Evolutionary conservation across 2,113 vertebrate species (phyloP), one percentile per base, ranked within the genome.

Genomic region (Hoplias malabaricus): DNA sequence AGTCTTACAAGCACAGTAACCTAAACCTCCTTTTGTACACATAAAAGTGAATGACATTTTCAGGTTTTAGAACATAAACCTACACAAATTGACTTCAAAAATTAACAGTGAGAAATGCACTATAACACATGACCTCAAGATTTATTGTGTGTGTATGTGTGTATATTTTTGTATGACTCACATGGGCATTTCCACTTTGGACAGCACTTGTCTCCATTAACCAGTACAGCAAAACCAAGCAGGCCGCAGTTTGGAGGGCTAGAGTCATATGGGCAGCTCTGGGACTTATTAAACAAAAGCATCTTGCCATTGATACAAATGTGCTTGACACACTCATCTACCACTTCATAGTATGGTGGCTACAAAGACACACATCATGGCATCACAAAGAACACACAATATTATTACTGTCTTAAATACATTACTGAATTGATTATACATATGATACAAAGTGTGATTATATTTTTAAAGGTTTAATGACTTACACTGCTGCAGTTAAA

Each of bases 141-240:
- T n/a, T 34, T 66, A 16, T n/a, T 73, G 40, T 59, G n/a, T 48
- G 14, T 34, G 19, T 62, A 62, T 43, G 46, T 73, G 33, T 56
- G 43, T 69, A 5, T 46, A 27, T 69, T 31, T 19, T 19, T 62
- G 57, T 73, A 33, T 42, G 21, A 92, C 96, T 97, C 89, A 98
- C 98, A 99, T 89, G 98, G 94, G 83, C 98, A 99, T 80, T 95
- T 94, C 98, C 97, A 99, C 86, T 93, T 83, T 0, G 97, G 96
- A 71, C 98, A 98, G 90, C 98, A 99, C 80, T 90, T 97, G 89
- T 98, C 96, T 69, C 96, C 95, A 19, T 96, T 97, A 46, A 92
- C 88, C 80, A 94, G 92, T 34, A 95, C 66, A 0, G 96, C 94
- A 1, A 98, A 94, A 80, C 98, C 98, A 50, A 97, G 87, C 83